Conservation (phyloP, 2,797 vertebrate genomes). For the Ataeniobius toweri region DNA sequence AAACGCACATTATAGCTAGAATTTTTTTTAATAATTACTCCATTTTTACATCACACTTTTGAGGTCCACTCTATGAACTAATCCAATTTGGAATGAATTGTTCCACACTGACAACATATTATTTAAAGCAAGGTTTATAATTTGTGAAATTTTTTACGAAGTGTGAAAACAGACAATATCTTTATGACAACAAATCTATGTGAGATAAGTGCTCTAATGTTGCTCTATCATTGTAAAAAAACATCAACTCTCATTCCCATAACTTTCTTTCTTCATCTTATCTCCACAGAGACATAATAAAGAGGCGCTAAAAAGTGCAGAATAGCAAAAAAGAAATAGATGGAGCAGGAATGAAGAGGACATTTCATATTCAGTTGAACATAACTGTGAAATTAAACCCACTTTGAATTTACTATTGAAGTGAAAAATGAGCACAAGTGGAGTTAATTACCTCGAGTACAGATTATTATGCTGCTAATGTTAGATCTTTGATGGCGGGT, state of each 20-base stretch:
- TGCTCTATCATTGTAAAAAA: neutral
- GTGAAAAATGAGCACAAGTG: conserved; percentile 12
- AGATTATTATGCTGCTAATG: conserved; percentile 31
- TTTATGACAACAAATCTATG: neutral
- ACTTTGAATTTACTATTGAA: conserved; percentile 36
- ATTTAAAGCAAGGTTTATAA: neutral
- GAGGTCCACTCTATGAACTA: neutral
- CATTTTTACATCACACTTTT: neutral
- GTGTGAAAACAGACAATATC: neutral
- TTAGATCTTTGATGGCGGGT: conserved; percentile 20
- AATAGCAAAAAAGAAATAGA: neutral
- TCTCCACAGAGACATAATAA: conserved; percentile 39
- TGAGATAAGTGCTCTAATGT: neutral
- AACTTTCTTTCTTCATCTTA: neutral
- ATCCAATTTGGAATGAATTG: neutral
- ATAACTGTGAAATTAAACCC: conserved; percentile 8
- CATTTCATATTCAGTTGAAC: conserved; percentile 21
- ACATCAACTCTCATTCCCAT: neutral
- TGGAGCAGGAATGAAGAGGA: conserved; percentile 14
- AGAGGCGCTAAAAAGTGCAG: neutral
- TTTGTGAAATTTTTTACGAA: neutral
- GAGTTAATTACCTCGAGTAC: conserved; percentile 24
- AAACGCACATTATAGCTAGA: no score
- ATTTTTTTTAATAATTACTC: neutral
- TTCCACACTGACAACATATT: neutral